Base-by-base conservation (phyloP, 64 coral and sea anemone genomes). In the Pachyseris speciosa region DNA sequence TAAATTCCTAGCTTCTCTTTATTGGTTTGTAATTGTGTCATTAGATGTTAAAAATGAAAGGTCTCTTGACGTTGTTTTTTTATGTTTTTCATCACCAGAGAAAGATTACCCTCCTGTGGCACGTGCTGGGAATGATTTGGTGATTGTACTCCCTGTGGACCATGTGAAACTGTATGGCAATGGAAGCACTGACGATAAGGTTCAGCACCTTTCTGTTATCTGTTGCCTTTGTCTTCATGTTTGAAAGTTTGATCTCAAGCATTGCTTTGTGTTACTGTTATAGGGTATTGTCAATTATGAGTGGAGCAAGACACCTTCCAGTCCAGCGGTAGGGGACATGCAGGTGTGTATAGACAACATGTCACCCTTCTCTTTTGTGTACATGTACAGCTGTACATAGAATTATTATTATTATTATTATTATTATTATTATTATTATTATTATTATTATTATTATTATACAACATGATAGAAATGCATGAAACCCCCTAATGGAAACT, bases 91-190 rank as follows among this genome's bases (percentile, higher is more conserved):
- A 15, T 86, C 68, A 42, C 36, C 86, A 95, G 96, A 99, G 37
- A 99, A 99, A 99, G 96, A 99, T 69, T 99, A 99, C 83, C 96
- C 96, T 25, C 96, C 96, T 64, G 96, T 99, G n/a, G 96, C 96
- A 37, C 92, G 96, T 52, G 96, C 96, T 20, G 74, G 96, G 19
- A 85, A 99, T 75, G 96, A 95, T 87, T 86, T 93, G 0, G 93
- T 99, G 24, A 90, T 99, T 36, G 95, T 94, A 55, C 71, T 99
- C 17, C 96, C 96, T 25, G 73, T 93, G 58, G 92, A 99, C 34
- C 92, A 84, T 37, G 86, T 99, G 16, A 90, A 86, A 22, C 67
- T 99, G 0, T 58, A 87, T 64, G 96, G 80, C 4, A 99, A 95
- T 74, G 77, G 96, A 15, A 99, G 96, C 25, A 99, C 93, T 65